Base-by-base conservation (phyloP, 1,140 invertebrate species). In the Asbolus verrucosus region DNA sequence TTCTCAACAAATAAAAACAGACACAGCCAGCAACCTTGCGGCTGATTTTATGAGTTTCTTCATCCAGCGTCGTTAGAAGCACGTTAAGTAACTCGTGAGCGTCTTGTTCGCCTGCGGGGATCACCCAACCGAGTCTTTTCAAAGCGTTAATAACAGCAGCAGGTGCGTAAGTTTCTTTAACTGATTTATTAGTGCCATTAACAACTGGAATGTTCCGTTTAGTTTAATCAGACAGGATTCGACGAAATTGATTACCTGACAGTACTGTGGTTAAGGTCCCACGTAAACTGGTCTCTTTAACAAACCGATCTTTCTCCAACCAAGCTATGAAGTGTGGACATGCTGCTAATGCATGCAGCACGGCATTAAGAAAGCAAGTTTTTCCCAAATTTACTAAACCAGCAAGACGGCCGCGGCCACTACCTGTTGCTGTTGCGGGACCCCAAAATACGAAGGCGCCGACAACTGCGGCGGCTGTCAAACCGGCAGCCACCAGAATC, bases 51-150 rank as follows among this genome's bases (percentile, higher is more conserved):
- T 76, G 77, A 16, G 89, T 87, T 83, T 97, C 94, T 81, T 94
- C 91, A 81, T 95, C 93, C 13, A 97, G 83, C 19, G 94, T 94
- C 18, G 92, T 88, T 6, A 95, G 85, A 72, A 98, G 80, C 8
- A 95, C 90, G 83, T 96, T 93, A 69, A 96, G 91, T 41, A 97
- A 80, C 81, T 98, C 95, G 81, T 97, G 94, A 13, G 94, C 92
- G 85, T 98, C 95, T 84, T 97, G 94, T 83, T 98, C 93, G 72
- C 94, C 94, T 70, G 91, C 87, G 0, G 91, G 89, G 61, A 96
- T 94, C 41, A 92, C 89, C 94, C 94, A 97, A 8, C 92, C 88
- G 5, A 91, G 83, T 0, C 87, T 82, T 66, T 89, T 85, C 0
- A 97, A 79, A 0, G 92, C 90, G 69, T 89, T 87, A 67, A 96